Evolutionary conservation across 2,888 invertebrate species (phyloP).

Genomic region (Ennomos quercinarius): DNA sequence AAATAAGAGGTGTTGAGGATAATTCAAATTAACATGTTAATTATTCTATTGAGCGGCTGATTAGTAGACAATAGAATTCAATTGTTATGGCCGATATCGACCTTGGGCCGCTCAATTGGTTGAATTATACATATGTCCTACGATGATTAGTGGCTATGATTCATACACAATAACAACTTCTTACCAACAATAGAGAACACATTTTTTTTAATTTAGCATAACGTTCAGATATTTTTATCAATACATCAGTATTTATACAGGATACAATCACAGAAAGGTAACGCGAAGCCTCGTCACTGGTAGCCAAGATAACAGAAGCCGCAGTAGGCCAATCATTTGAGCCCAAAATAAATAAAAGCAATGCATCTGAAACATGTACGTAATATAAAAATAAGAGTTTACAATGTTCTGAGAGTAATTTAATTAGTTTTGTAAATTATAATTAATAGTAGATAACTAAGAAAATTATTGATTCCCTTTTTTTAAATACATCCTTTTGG

Average conservation of each 20-base stretch:
- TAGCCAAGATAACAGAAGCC: constrained; percentile 7
- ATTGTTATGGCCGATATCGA: no score
- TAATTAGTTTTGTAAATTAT: constrained; percentile 12
- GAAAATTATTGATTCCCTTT: not conserved
- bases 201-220: no score
- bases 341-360: constrained; percentile 13
- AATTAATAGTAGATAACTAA: not conserved
- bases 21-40: no score
- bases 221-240: constrained; percentile 13
- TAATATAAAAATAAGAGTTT: constrained; percentile 1
- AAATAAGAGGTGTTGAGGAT: not conserved
- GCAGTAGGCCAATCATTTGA: not conserved
- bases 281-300: constrained; percentile 8
- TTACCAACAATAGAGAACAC: no score
- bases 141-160: no score
- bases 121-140: no score
- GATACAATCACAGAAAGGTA: constrained; percentile 18
- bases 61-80: no score
- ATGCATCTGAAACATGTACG: constrained; percentile 11
- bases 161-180: no score
- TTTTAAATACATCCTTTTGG: constrained; percentile 23
- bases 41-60: no score
- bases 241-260: constrained; percentile 29
- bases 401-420: not conserved
- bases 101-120: no score